Percentiles rank a stretch among this genome's conserved stretches.
These are phyloP conservation scores for Darevskia nairensis DNA, from an alignment of 2,797 vertebrate genomes.

Conservation along the genomic window DNA sequence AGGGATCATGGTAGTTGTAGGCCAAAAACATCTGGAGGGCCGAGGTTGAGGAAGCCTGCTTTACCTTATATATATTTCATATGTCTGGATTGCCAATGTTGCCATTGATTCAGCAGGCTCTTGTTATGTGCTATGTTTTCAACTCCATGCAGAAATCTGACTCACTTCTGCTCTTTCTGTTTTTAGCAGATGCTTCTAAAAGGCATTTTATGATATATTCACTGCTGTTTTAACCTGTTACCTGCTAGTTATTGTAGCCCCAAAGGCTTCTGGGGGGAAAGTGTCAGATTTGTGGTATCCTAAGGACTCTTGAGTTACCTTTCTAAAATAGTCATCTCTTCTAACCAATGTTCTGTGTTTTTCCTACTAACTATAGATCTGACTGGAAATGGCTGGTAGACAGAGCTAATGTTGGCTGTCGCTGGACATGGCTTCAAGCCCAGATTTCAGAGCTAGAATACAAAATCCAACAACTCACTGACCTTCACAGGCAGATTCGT, in stretches of 20 bases:
- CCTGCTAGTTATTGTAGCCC: neutral
- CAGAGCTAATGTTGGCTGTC: conserved; percentile 90
- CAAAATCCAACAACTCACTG: conserved; percentile 86
- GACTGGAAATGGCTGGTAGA: conserved; percentile 89
- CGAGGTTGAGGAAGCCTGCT: no score
- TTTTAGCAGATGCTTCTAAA: no score
- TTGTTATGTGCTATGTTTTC: no score
- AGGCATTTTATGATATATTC: no score
- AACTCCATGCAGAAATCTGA: no score
- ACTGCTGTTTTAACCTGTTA: no score
- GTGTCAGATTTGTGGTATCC: neutral
- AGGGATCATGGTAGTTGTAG: no score
- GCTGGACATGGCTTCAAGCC: conserved; percentile 94
- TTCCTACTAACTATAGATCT: conserved; percentile 80
- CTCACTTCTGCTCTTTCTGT: no score
- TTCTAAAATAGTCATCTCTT: conserved; percentile 69
- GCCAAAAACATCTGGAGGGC: no score
- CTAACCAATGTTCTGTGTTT: conserved; percentile 75
- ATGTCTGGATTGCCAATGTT: no score
- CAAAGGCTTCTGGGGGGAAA: neutral
- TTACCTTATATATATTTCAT: no score
- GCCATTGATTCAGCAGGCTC: no score
- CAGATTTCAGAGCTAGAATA: conserved; percentile 89
- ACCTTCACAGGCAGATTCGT: conserved; percentile 87
- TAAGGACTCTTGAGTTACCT: conserved; percentile 47